Evolutionary conservation across 2,888 invertebrate species (phyloP), one percentile per base, ranked within the genome.

Genomic region (Synergus gifuensis): DNA sequence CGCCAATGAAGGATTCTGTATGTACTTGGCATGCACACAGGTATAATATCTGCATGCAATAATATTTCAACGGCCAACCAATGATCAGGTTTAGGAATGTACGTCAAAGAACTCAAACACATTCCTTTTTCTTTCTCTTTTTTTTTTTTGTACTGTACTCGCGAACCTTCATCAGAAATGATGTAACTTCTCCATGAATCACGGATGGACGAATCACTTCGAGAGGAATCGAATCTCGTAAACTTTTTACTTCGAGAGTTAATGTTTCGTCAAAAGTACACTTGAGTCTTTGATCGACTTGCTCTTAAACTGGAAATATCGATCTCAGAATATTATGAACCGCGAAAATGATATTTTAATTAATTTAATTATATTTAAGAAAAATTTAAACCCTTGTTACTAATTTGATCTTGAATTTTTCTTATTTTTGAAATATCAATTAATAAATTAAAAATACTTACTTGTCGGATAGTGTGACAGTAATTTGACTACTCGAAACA

Each of bases 391-490:
- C 3, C 3, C 28, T 28, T 3, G 3, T 28, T 28, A 28, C 16
- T 8, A 40, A 36, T 36, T 40, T 40, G n/a, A 16, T 16, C 64
- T 64, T 28, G 11, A 73, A 18, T 62, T 46, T 79, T 60, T 58
- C 67, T 66, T 42, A 40, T 60, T n/a, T 54, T 49, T 18, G 7
- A 49, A 62, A 42, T 2, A 66, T 40, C 18, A 22, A 66, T 54
- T 36, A 62, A 80, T 66, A 40, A 76, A 67, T 44, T 60, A 63
- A 58, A 36, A 76, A 66, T 77, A 86, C 89, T 90, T 79, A 90
- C 91, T 90, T 90, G 86, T 90, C 90, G 81, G 89, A 89, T 82
- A 91, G 86, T 58, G 91, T 91, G 85, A 92, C 91, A 81, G 90
- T 91, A 83, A 92, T 91, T 85, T 92, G 91, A 87, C 89, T 90